Conservation (phyloP, 2,888 invertebrate species). For the Ischnura elegans region DNA sequence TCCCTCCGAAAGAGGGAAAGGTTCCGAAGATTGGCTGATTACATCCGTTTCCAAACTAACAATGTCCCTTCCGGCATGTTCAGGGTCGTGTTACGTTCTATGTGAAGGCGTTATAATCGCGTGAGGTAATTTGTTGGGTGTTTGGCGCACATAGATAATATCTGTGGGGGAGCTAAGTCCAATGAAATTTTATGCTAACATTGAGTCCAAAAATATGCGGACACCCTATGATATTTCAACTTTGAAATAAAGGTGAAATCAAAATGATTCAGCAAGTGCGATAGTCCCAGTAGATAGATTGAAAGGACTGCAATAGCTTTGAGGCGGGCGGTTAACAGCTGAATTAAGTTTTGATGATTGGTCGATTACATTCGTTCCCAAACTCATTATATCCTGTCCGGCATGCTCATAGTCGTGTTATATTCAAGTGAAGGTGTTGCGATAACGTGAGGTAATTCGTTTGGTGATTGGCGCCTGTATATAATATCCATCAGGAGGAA, state of each 20-base stretch:
- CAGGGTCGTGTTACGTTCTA: neutral
- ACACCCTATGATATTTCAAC: no score
- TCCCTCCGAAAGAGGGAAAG: neutral
- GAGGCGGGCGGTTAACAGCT: no score
- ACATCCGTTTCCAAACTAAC: neutral
- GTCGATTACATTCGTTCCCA: neutral
- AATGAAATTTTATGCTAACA: no score
- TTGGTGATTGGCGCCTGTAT: no score
- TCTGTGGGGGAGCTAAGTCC: no score
- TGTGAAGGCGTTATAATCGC: neutral
- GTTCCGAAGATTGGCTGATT: slow-evolving; percentile 5
- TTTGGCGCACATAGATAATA: no score
- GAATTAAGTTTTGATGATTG: neutral
- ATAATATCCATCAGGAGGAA: no score
- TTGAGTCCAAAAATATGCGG: no score
- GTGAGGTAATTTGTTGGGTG: neutral
- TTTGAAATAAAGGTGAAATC: no score
- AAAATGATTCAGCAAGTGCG: no score
- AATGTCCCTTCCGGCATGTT: neutral
- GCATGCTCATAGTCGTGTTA: neutral
- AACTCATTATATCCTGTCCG: neutral
- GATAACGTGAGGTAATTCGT: neutral
- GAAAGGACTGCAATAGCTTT: no score
- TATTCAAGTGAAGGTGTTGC: neutral
- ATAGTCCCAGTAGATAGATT: no score